phyloP scores from a whole-genome alignment of 2,113 vertebrate species.

The Aplodontia rufa region DNA sequence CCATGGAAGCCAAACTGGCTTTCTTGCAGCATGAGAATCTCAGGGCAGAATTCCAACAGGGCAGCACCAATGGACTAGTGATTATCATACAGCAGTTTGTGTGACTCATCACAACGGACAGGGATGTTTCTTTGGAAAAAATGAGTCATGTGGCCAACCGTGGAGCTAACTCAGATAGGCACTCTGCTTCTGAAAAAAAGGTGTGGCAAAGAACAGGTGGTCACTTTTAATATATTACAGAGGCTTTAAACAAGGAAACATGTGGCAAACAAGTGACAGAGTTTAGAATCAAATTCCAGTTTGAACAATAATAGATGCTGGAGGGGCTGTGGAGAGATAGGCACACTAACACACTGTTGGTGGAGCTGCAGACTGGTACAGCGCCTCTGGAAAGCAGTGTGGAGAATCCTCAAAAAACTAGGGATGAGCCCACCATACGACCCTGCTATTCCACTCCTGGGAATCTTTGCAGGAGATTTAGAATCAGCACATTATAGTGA shows the following conservation, averaged over 20 bases:
- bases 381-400: too few relatives aligned
- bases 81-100: neutral
- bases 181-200: neutral
- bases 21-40: neutral
- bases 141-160: neutral
- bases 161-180: neutral
- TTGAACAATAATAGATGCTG: too few relatives aligned
- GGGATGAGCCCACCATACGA: too few relatives aligned
- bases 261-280: neutral
- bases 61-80: neutral
- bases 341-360: too few relatives aligned
- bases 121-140: neutral
- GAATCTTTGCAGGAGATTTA: too few relatives aligned
- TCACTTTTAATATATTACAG: neutral
- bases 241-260: neutral
- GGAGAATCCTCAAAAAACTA: too few relatives aligned
- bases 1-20: neutral
- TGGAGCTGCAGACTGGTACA: too few relatives aligned
- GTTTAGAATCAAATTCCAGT: constrained; percentile 10
- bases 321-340: too few relatives aligned
- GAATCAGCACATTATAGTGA: too few relatives aligned
- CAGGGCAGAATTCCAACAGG: neutral
- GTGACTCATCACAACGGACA: neutral
- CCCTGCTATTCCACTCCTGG: too few relatives aligned
- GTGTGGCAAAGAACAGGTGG: neutral